A percentile compares a stretch with the other conserved stretches of the same genome.
Conservation (phyloP, 2,888 invertebrate species). For the Cecidostiba fungosa region DNA sequence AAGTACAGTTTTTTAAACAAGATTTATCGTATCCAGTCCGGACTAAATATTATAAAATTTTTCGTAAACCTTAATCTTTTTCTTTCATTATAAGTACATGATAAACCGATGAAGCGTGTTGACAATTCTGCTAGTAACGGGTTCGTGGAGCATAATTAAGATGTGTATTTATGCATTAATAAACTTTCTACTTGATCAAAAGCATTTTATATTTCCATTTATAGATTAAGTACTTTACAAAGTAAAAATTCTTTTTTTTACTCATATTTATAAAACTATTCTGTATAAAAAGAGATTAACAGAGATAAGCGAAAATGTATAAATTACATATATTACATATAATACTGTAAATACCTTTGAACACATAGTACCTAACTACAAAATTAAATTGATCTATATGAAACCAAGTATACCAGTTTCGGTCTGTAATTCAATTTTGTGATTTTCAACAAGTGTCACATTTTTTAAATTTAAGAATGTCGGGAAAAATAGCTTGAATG, state of each 20-base stretch:
- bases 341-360: conserved; percentile 29
- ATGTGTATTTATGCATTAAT: background rate
- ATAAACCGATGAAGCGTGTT: background rate
- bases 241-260: background rate
- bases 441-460: conserved; percentile 25
- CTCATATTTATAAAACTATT: background rate
- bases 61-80: background rate
- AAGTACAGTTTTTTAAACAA: background rate
- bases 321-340: background rate
- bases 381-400: background rate
- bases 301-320: conserved; percentile 22
- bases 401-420: conserved; percentile 34
- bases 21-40: background rate
- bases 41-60: background rate
- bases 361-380: conserved; percentile 11
- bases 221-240: background rate
- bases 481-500: conserved; percentile 12
- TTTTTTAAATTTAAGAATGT: conserved; percentile 22
- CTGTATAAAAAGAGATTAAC: background rate
- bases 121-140: background rate
- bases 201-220: conserved; percentile 18
- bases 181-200: conserved; percentile 6
- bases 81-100: background rate
- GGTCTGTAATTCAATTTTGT: conserved; percentile 7
- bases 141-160: background rate